Evolutionary conservation across 2,888 invertebrate species (phyloP).

Genomic region (Tridacna gigas): DNA sequence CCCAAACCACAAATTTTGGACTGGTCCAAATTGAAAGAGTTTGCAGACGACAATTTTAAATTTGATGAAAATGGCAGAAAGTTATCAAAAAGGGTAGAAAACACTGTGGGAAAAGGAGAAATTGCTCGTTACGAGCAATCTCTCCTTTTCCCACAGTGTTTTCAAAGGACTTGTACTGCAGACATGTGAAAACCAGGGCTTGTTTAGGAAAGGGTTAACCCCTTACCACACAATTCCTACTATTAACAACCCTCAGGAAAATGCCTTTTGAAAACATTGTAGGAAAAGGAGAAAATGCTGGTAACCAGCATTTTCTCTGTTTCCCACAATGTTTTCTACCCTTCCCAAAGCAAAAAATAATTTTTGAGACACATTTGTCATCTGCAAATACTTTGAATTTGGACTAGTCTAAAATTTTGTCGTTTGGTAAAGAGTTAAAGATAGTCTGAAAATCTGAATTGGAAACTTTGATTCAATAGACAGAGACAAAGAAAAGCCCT

Average conservation of each 20-base stretch:
- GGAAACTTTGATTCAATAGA: too few species aligned
- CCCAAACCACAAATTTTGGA: too few species aligned
- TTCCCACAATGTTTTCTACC: too few species aligned
- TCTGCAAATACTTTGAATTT: too few species aligned
- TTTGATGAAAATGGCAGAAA: background rate
- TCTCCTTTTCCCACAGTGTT: background rate
- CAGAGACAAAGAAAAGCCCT: too few species aligned
- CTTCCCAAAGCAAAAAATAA: too few species aligned
- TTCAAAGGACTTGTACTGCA: background rate
- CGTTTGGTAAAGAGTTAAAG: too few species aligned
- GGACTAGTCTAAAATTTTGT: too few species aligned
- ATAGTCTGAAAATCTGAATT: too few species aligned
- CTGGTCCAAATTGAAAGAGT: too few species aligned
- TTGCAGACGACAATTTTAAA: background rate
- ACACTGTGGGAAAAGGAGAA: background rate
- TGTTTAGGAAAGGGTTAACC: background rate
- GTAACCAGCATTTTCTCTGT: background rate
- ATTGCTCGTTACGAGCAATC: background rate
- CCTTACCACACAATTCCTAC: background rate
- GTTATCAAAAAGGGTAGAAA: background rate
- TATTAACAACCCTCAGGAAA: background rate
- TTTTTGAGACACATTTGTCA: too few species aligned
- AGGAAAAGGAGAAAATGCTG: background rate
- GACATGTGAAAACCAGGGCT: background rate
- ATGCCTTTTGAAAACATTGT: background rate